These are phyloP conservation scores for Daphoenositta chrysoptera DNA, from an alignment of 2,113 vertebrate species.

Conservation along the genomic window DNA sequence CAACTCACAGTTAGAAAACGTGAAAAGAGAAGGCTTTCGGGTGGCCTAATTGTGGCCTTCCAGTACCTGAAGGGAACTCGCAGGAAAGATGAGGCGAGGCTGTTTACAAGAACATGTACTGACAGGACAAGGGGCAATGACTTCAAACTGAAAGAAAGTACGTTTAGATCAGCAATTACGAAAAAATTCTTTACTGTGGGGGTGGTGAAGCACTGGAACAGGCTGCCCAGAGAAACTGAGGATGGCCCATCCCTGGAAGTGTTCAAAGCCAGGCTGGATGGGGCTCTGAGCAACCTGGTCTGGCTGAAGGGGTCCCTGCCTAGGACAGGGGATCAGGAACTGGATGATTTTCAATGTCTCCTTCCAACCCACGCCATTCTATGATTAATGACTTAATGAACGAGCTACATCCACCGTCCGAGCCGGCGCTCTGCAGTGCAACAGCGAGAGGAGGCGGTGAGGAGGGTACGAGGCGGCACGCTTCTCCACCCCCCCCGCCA, in stretches of 20 bases:
- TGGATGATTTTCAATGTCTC: no score
- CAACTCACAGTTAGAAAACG: not conserved
- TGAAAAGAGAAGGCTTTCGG: not conserved
- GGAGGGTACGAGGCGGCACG: rapidly evolving
- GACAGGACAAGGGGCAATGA: not conserved
- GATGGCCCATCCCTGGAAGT: not conserved
- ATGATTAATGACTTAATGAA: not conserved
- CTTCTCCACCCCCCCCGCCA: not conserved
- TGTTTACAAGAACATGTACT: not conserved
- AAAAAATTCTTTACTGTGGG: not conserved
- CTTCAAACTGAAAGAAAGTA: not conserved
- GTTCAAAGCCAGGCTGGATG: not conserved
- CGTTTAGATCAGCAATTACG: not conserved
- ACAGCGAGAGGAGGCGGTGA: not conserved
- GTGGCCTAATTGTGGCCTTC: not conserved
- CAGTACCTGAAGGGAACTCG: not conserved
- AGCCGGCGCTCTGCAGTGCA: not conserved
- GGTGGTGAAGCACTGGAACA: not conserved
- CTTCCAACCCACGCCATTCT: not conserved
- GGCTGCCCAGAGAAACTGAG: not conserved
- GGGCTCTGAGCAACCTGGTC: not conserved
- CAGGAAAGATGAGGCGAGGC: not conserved
- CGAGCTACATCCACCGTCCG: not conserved
- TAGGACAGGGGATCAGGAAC: not conserved
- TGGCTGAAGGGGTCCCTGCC: not conserved